Base-by-base conservation (phyloP, 2,113 vertebrate species). In the Marmota monax region DNA sequence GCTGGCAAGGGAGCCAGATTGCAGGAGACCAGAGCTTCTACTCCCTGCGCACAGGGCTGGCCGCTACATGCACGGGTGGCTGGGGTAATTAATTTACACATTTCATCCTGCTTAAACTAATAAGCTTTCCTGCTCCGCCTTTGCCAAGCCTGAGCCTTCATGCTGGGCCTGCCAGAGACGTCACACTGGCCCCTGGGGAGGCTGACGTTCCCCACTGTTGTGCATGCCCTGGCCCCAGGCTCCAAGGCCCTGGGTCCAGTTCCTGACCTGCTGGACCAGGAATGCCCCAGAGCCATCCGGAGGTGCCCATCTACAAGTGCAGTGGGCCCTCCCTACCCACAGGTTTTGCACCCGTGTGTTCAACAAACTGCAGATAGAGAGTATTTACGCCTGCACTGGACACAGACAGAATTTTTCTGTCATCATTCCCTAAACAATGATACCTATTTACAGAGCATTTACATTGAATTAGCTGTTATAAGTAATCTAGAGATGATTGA, bases 41-140 rank as follows among this genome's bases (percentile, higher is more conserved):
- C 92, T 76, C 27, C 77, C n/a, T 13, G 73, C 3, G 12, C 9
- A 5, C 27, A 17, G 87, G 97, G 92, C 84, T 1, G 6, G 76
- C 74, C 10, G 2, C 96, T 96, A 73, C 87, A 95, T 17, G 85
- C 83, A 48, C 7, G 78, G 93, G 1, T 74, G 87, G 87, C 72
- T 18, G 39, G 90, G 70, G 92, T 96, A 98, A 98, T 98, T 98
- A 97, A 97, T 97, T 97, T 97, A 96, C 78, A 93, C 39, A 18
- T 90, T 97, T 97, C 92, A 96, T 95, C 93, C 95, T 97, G 96
- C 95, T 97, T 97, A 96, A 96, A 96, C 69, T 37, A 93, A 96
- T 80, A 94, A 97, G 96, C 96, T 96, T 42, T 39, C 89, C 23
- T 58, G 83, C 39, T n/a, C 90, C n/a, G 67, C 92, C 58, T 72